Evolutionary conservation across 2,797 vertebrate genomes (phyloP), one percentile per base, ranked within the genome.

Genomic region (Nyctibius grandis): DNA sequence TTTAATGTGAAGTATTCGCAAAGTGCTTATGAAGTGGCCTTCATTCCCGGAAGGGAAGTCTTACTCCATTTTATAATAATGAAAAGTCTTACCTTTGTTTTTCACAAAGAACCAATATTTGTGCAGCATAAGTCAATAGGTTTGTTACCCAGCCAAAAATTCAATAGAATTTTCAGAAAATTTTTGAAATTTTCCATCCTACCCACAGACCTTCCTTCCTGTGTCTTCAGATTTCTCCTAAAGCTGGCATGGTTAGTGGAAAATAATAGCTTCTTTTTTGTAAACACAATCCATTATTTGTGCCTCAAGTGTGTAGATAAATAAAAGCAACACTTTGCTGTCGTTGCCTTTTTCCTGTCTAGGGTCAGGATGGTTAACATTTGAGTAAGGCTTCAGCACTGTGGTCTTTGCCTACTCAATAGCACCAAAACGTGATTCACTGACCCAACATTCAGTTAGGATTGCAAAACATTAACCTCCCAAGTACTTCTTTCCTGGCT

Each of bases 371-470:
- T 65, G 36, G 48, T 50, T 89, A 54, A 61, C 6, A 31, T 93
- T 85, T 69, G 34, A 65, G 74, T 68, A 11, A 63, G 57, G 31
- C 29, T 94, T 63, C 57, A 51, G 54, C 54, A 33, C 44, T 50
- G 23, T 2, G 15, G 9, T 47, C 50, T 93, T 92, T 53, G 22
- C 40, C 42, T 60, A 0, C 13, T 45, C 3, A n/a, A 3, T 26
- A 68, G 50, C 69, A 36, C 28, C 34, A 81, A 67, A 77, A 34
- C 1, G 1, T 5, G 15, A 70, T 45, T 40, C 67, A 57, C 56
- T 70, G 56, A 12, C n/a, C 42, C 1, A 11, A 9, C 40, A 18
- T 50, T 73, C 1, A 5, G 23, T 70, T 51, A 23, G 1, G 1
- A 28, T 17, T 83, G 34, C 78, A 82, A 72, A 85, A 29, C 45